Percentiles rank a stretch among this genome's conserved stretches.
phyloP scores from a whole-genome alignment of 1,140 invertebrate species.

The Leptopilina clavipes region DNA sequence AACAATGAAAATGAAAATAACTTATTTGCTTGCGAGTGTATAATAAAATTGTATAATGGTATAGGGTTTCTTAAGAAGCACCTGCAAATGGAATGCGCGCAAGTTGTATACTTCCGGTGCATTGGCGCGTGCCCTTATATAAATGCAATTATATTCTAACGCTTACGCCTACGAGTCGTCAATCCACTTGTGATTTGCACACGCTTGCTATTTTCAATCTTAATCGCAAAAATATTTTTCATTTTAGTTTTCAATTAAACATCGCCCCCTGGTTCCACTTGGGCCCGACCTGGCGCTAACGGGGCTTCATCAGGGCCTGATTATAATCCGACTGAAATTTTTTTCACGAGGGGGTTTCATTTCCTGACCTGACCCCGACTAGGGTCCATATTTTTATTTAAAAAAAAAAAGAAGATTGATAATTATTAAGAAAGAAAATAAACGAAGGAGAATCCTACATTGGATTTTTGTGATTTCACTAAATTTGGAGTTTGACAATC shows the following conservation, averaged over 20 bases:
- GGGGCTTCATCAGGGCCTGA: no score
- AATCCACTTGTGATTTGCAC: conserved; percentile 41
- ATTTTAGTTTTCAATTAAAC: no score
- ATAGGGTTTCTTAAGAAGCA: conserved; percentile 48
- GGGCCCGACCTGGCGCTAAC: no score
- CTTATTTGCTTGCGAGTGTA: background rate
- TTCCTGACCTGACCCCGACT: no score
- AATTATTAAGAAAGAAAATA: no score
- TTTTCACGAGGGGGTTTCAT: no score
- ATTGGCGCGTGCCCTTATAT: conserved; percentile 57
- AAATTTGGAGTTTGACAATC: no score
- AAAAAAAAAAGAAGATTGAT: no score
- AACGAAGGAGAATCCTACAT: background rate
- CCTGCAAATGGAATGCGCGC: conserved; percentile 55
- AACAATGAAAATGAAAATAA: background rate
- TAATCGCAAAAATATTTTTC: no score
- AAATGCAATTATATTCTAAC: conserved; percentile 51
- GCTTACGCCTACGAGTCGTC: conserved; percentile 52
- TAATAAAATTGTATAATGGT: background rate
- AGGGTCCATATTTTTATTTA: no score
- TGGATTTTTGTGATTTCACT: background rate
- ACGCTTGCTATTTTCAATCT: conserved; percentile 32
- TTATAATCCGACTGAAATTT: no score
- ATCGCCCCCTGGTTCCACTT: no score
- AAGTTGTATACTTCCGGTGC: conserved; percentile 54